phyloP scores from a whole-genome alignment of 1,140 invertebrate genomes.

The Dolichoris vasculosae region DNA sequence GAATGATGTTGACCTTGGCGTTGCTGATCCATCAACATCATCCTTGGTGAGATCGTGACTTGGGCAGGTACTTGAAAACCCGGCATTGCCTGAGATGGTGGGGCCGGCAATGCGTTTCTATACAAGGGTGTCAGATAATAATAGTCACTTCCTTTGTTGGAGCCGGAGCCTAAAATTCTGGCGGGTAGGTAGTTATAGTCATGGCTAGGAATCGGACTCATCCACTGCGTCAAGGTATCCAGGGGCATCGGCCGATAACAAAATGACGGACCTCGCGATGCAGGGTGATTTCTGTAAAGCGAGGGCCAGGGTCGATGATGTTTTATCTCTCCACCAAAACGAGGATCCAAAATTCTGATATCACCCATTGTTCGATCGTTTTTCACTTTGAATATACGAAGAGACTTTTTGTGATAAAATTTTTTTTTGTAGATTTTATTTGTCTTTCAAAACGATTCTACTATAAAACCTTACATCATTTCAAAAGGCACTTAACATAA shows the following conservation, averaged over 20 bases:
- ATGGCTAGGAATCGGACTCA: slow-evolving; percentile 58
- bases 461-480: no score
- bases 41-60: slow-evolving; percentile 60
- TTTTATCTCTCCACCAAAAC: slow-evolving; percentile 68
- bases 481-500: no score
- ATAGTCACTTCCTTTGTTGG: slow-evolving; percentile 80
- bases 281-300: slow-evolving; percentile 74
- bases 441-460: no score
- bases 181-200: slow-evolving; percentile 75
- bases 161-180: slow-evolving; percentile 67
- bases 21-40: slow-evolving; percentile 72
- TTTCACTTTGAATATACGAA: no score
- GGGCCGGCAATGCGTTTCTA: slow-evolving; percentile 78
- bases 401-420: no score
- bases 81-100: slow-evolving; percentile 67
- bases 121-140: slow-evolving; percentile 82
- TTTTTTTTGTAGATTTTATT: no score
- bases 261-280: slow-evolving; percentile 72
- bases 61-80: slow-evolving; percentile 63
- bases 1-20: slow-evolving; percentile 27
- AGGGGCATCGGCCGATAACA: slow-evolving; percentile 77
- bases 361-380: slow-evolving; percentile 64
- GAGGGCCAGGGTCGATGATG: slow-evolving; percentile 76
- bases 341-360: slow-evolving; percentile 69
- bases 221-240: slow-evolving; percentile 68